Evolutionary conservation across 2,888 invertebrate species (phyloP), one percentile per base, ranked within the genome.

Genomic region (Platynereis dumerilii): DNA sequence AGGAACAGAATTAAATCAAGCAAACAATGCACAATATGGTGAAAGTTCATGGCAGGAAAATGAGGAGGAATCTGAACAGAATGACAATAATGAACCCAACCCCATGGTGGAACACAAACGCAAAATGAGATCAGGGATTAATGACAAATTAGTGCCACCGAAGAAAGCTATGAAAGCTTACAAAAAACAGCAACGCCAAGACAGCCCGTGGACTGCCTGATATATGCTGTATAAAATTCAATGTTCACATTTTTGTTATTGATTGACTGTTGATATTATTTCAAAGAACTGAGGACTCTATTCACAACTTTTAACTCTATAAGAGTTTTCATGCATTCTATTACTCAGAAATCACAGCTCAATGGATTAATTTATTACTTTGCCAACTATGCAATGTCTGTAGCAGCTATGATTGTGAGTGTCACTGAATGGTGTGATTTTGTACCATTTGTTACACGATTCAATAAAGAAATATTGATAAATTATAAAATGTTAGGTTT

Each of bases 141-240:
- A 90, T 44, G 89, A 92, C 78, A 88, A 88, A 2, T 83, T 95
- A 60, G 87, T 91, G 53, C 94, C 94, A 10, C 90, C 93, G 26
- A 93, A 94, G 80, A 92, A 91, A 85, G 92, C 93, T 12, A 88
- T 94, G 84, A 92, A 91, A 85, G 62, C 74, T 1, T 69, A 80
- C 17, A 64, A 70, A 17, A 69, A 72, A 60, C 76, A 78, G 52
- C 69, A 80, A 58, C 58, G 66, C 27, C 67, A 74, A 55, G 81
- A 83, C 66, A 70, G 80, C 58, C 82, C 82, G 2, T 82, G 82
- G 82, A 80, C 80, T 22, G 48, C 24, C 24, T 22, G 17, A 52
- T 12, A 42, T 15, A 42, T 12, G 12, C 17, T 42, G 44, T 17
- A 12, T 17, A 42, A 12, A 17, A 42, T 15, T 42, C 12, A 52